Base-by-base conservation (phyloP, 2,797 vertebrate genomes). In the Eospalax fontanierii region DNA sequence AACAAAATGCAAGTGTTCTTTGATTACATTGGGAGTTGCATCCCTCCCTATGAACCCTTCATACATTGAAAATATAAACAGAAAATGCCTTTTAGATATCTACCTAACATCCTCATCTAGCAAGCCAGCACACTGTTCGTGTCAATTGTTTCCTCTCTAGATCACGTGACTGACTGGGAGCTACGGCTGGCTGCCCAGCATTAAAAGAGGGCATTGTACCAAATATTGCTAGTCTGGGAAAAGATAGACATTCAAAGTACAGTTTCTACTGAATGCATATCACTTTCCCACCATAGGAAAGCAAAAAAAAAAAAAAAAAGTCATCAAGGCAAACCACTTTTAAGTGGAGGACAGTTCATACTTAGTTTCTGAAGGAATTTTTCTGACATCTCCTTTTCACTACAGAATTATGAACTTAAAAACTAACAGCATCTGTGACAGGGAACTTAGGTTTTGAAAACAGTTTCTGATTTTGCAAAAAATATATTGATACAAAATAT, bases 381-480 rank as follows among this genome's bases (percentile, higher is more conserved):
- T 86, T 93, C 74, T 73, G 2, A 7, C 63, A n/a, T 16, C 21
- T 79, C 63, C 71, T 61, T 68, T 50, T 86, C 33, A 30, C 35
- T 89, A 16, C 24, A 90, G 26, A 74, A 63, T 90, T 88, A 43
- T 83, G 28, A 83, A 24, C 38, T 71, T 84, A 33, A 93, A 94
- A 81, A 30, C 30, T 85, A 66, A 80, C 7, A 46, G 2, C 71
- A 26, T 87, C 66, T 95, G 71, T 76, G 74, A 85, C 70, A 89
- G 35, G 18, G n/a, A 46, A 75, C 59, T 40, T 73, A 65, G 73
- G n/a, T 80, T 92, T 86, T 74, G 46, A 93, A 89, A 87, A 71
- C 78, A 95, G 76, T 86, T 96, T 89, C 50, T 89, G 80, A 43
- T 89, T 92, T 93, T 93, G 46, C 3, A 88, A 83, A 71, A 68